Evolutionary conservation across 2,888 invertebrate genomes (phyloP), one percentile per base, ranked within the genome.

Genomic region (Charanyca ferruginea): DNA sequence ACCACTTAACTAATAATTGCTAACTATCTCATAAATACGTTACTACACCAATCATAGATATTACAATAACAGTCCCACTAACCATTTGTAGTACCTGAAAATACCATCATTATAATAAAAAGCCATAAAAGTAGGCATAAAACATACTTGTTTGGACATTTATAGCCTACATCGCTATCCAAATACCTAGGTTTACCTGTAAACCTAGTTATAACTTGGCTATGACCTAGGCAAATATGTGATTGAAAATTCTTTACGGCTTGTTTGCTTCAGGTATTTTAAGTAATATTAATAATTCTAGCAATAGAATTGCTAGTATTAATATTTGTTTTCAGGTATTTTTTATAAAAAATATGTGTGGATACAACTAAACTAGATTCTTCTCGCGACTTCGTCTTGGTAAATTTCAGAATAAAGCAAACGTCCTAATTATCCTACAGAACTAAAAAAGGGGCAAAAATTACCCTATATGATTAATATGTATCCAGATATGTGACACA

Each of bases 91-190:
- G 51, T 73, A 42, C 32, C 35, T 49, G 25, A 61, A 71, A 66
- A 63, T 57, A 35, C 42, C 16, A 54, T 57, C 23, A 48, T 44
- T 60, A 60, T 52, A 63, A 73, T 20, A 61, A 58, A 60, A n/a
- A 58, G 22, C 47, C 9, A 61, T 60, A 65, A 80, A 62, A 80
- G 70, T 66, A 66, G 54, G 4, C 38, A 71, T 58, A 77, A 66
- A 67, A 47, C 65, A 22, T 69, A 80, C 66, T 54, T 59, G 38
- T 48, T 48, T 35, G n/a, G 73, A 77, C 80, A 41, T 49, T 72
- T 47, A 80, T 72, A 54, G 73, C 20, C 54, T 59, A 45, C 58
- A 68, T 28, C 9, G 48, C 66, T 51, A 48, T 64, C 52, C 45
- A 64, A 73, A 53, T 55, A 44, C 44, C 49, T 64, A 55, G 28